Evolutionary conservation across 1,140 invertebrate genomes (phyloP).

Genomic region (Lucilia sericata): DNA sequence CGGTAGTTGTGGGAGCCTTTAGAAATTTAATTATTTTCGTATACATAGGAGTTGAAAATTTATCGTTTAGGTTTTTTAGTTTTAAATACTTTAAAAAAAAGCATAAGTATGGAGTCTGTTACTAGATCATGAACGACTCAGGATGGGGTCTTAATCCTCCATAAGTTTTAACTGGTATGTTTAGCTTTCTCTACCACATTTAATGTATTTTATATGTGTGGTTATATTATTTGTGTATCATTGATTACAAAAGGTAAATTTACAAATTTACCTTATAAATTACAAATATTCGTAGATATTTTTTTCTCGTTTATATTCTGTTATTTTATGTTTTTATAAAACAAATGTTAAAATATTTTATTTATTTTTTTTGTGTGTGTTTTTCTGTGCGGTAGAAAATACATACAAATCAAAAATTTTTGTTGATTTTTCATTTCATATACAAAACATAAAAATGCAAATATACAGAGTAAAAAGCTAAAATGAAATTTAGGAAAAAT

Average conservation of each 20-base stretch:
- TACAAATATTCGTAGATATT: neutral
- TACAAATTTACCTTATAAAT: constrained; percentile 11
- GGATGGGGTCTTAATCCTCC: too few relatives aligned
- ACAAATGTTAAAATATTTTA: neutral
- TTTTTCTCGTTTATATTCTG: neutral
- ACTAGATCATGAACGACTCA: too few relatives aligned
- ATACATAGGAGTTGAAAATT: too few relatives aligned
- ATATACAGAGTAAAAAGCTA: neutral
- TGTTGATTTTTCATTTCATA: constrained; percentile 17
- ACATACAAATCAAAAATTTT: neutral
- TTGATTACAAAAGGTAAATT: constrained; percentile 10
- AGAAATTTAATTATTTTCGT: too few relatives aligned
- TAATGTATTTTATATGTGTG: neutral
- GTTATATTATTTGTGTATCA: constrained; percentile 5
- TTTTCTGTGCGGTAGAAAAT: neutral
- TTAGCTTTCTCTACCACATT: neutral
- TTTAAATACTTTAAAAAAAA: too few relatives aligned
- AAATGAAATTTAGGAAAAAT: neutral
- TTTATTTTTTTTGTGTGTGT: neutral
- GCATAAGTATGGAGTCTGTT: too few relatives aligned
- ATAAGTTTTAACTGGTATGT: too few relatives aligned
- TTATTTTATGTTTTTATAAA: neutral
- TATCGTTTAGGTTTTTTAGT: too few relatives aligned
- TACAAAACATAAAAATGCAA: neutral
- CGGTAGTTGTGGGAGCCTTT: neutral